Evolutionary conservation across 2,888 invertebrate genomes (phyloP).

Genomic region (Eudemis profundana): DNA sequence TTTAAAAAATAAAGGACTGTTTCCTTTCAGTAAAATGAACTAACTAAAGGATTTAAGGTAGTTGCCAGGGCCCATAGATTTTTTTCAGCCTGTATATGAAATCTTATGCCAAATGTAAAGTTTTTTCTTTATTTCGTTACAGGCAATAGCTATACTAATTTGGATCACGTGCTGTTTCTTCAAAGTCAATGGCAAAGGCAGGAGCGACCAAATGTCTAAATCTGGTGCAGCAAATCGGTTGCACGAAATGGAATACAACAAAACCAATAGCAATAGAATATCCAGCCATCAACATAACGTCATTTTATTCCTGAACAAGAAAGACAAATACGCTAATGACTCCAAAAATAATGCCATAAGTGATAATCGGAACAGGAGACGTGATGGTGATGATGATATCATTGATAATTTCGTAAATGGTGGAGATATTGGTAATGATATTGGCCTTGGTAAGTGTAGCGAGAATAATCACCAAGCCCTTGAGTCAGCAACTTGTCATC

Average conservation of each 20-base stretch:
- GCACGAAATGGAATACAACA: constrained; percentile 10
- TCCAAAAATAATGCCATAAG: neutral
- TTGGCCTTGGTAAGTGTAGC: no score
- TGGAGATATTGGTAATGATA: neutral
- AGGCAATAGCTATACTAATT: constrained; percentile 22
- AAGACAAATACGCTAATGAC: constrained; percentile 4
- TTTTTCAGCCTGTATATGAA: no score
- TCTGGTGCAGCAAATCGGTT: neutral
- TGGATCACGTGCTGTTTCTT: constrained; percentile 15
- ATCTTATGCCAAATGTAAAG: neutral
- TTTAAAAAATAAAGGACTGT: no score
- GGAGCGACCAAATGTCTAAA: neutral
- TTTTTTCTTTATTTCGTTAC: neutral
- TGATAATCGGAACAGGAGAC: neutral
- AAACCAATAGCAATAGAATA: neutral
- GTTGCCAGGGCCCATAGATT: no score
- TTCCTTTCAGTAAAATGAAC: no score
- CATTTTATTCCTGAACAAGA: constrained; percentile 10
- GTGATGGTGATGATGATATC: neutral
- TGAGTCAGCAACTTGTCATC: neutral
- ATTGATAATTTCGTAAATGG: neutral
- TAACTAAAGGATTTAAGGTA: no score
- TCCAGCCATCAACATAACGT: constrained; percentile 5
- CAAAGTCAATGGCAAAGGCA: constrained; percentile 2
- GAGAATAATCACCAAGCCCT: neutral